A percentile compares a stretch with the other conserved stretches of the same genome.
phyloP scores from a whole-genome alignment of 2,797 vertebrate genomes.

The Dipus sagitta region DNA sequence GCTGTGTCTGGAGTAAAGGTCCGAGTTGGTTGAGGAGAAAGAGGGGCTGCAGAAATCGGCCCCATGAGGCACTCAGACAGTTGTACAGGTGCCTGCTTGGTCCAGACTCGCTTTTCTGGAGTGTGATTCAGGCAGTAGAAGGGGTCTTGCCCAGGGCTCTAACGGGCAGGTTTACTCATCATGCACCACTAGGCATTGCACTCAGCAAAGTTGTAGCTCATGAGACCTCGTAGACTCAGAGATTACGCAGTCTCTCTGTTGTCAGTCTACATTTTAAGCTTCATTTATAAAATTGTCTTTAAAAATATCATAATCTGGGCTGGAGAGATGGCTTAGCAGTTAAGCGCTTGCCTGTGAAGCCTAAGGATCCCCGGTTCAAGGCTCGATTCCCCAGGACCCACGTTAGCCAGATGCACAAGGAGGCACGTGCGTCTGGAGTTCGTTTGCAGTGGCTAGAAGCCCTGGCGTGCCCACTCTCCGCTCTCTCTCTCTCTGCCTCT shows the following conservation, averaged over 20 bases:
- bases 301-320: not conserved
- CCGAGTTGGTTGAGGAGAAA: not conserved
- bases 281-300: not conserved
- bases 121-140: not conserved
- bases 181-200: not conserved
- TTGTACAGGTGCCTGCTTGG: not conserved
- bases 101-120: not conserved
- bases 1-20: not conserved
- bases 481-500: too few species aligned
- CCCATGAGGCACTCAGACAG: not conserved
- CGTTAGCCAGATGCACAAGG: too few species aligned
- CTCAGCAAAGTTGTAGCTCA: not conserved
- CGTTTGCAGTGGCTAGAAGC: too few species aligned
- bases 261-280: not conserved
- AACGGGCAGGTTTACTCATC: not conserved
- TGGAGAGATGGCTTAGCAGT: too few species aligned
- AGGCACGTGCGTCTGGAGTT: too few species aligned
- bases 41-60: not conserved
- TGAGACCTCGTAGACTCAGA: not conserved
- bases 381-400: too few species aligned
- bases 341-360: too few species aligned
- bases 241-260: not conserved
- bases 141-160: not conserved
- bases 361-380: too few species aligned
- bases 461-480: too few species aligned